Evolutionary conservation across 2,797 vertebrate genomes (phyloP), one percentile per base, ranked within the genome.

Genomic region (Astyanax mexicanus): DNA sequence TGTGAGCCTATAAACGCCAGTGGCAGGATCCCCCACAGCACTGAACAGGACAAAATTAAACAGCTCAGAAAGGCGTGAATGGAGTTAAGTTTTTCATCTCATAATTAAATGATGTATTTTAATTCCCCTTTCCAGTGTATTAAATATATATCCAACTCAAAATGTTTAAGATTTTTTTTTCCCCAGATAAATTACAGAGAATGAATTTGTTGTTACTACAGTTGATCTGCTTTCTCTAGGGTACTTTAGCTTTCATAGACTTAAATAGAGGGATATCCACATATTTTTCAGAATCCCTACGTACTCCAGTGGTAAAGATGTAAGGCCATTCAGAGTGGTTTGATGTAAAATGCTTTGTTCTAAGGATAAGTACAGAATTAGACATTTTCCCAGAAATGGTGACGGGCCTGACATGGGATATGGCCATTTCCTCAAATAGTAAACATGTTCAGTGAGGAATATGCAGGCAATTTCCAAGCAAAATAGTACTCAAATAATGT

Each of bases 71-170:
- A 25, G 49, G 51, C 21, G 40, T 45, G 29, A 9, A 21, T 66
- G 25, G 17, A 49, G 27, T 74, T 37, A 66, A 32, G 66, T 61
- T 61, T 47, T 61, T 75, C 12, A 38, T 29, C 35, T 25, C 45
- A 42, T 51, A 67, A 69, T 75, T 69, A 60, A 61, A 49, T 67
- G 68, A 1, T 32, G 55, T 51, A 17, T 51, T 51, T 61, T 10
- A 61, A 61, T 69, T 68, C 15, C 8, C n/a, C 47, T n/a, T 15
- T 61, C 40, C 17, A n/a, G 29, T 60, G 54, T 32, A 4, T 61
- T 62, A 45, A 64, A 77, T 32, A 23, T 38, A 21, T 21, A 54
- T 38, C 15, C 54, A 10, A 7, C 32, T 9, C 45, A 61, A 61
- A 51, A 42, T 11, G 10, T 57, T 9, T 35, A 35, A 29, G 17